These are phyloP conservation scores for Acrocera orbiculus DNA, from an alignment of 2,888 invertebrate genomes.

Conservation along the genomic window DNA sequence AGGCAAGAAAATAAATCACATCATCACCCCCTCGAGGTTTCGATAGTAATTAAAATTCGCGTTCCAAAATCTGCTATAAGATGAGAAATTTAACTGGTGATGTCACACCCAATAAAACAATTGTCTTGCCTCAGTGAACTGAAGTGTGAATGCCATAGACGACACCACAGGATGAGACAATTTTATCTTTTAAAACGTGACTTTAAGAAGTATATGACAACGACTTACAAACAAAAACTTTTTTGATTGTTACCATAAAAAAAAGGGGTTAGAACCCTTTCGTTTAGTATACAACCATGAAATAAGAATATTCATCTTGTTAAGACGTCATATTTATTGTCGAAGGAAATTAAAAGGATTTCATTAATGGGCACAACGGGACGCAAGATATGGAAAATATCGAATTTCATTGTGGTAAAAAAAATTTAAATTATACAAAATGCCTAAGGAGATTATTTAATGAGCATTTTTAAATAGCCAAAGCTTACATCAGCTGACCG, in stretches of 20 bases:
- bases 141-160: constrained; percentile 6
- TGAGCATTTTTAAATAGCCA: too few relatives aligned
- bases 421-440: too few relatives aligned
- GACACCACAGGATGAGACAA: constrained; percentile 6
- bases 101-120: constrained; percentile 12
- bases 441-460: too few relatives aligned
- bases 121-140: constrained; percentile 4
- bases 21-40: constrained; percentile 8
- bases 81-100: constrained; percentile 2
- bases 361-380: constrained; percentile 5
- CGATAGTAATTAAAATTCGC: constrained; percentile 10
- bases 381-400: constrained; percentile 7
- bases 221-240: too few relatives aligned
- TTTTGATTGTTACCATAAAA: too few relatives aligned
- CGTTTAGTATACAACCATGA: constrained; percentile 1
- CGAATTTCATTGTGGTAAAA: constrained; percentile 7
- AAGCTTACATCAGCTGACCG: too few relatives aligned
- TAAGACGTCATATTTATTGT: constrained; percentile 7
- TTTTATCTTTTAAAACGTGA: constrained; percentile 5
- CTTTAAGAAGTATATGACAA: too few relatives aligned
- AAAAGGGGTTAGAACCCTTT: constrained; percentile 3
- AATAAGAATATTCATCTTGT: constrained; percentile 5
- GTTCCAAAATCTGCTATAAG: constrained; percentile 4
- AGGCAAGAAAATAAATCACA: constrained; percentile 9
- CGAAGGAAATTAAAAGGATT: constrained; percentile 6